These are phyloP conservation scores for Paratrypauchen microcephalus DNA, from an alignment of 2,797 vertebrate species.

Conservation along the genomic window DNA sequence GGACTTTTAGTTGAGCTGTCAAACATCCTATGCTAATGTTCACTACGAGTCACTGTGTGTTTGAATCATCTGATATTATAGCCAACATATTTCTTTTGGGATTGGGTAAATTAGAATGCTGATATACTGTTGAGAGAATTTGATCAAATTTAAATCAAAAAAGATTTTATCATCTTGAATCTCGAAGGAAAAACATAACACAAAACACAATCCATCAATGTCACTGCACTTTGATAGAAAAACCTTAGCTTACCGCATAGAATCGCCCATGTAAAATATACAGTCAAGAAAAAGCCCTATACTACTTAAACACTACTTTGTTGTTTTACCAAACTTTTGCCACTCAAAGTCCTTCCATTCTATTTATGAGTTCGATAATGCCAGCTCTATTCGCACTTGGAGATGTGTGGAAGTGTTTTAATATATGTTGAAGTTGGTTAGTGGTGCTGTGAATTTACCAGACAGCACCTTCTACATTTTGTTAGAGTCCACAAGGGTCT, in stretches of 20 bases:
- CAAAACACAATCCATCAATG: slow-evolving; percentile 50
- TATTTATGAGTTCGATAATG: slow-evolving; percentile 7
- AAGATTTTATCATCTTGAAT: slow-evolving; percentile 31
- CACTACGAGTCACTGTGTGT: background rate
- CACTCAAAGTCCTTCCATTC: background rate
- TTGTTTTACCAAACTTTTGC: slow-evolving; percentile 4
- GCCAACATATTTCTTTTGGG: background rate
- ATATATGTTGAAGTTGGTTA: background rate
- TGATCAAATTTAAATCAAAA: slow-evolving; percentile 29
- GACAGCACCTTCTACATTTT: no score
- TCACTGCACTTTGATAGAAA: slow-evolving; percentile 33
- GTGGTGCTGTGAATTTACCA: no score
- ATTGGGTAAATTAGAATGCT: background rate
- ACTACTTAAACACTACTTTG: background rate
- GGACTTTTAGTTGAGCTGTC: no score
- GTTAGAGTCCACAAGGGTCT: no score
- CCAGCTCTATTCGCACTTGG: background rate
- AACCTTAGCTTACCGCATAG: slow-evolving; percentile 24
- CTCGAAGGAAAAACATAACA: slow-evolving; percentile 20
- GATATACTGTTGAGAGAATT: slow-evolving; percentile 9
- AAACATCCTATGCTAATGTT: no score
- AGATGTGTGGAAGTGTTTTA: background rate
- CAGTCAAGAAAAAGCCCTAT: slow-evolving; percentile 8
- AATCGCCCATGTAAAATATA: slow-evolving; percentile 24
- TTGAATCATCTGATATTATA: background rate